These are phyloP conservation scores for Venustaconcha ellipsiformis DNA, from an alignment of 1,140 invertebrate species.

Conservation along the genomic window DNA sequence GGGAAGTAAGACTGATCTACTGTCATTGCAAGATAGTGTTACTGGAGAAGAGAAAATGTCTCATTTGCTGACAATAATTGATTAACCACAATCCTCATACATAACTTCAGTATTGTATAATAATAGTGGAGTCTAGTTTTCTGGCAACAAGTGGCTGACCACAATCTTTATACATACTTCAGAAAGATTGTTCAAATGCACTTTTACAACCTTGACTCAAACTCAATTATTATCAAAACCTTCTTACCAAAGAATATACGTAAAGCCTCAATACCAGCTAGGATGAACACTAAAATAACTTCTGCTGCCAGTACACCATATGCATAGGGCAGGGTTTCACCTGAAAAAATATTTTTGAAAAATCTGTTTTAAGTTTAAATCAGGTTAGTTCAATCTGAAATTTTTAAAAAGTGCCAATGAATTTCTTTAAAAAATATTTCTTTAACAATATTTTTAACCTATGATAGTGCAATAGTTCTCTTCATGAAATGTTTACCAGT, in stretches of 20 bases:
- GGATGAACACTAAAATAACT: constrained; percentile 80
- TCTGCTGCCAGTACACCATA: constrained; percentile 80
- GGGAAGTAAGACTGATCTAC: no score
- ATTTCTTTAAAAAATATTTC: neutral
- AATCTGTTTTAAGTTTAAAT: neutral
- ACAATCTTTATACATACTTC: neutral
- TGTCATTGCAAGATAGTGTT: no score
- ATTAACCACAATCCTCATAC: neutral
- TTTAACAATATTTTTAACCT: neutral
- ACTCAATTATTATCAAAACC: neutral
- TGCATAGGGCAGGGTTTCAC: constrained; percentile 77
- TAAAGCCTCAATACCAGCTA: constrained; percentile 82
- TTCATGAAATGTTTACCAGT: neutral
- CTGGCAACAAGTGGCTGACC: neutral
- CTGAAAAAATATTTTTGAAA: constrained; percentile 38
- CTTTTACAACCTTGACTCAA: neutral
- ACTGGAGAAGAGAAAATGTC: no score
- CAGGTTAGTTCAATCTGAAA: neutral
- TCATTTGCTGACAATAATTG: no score
- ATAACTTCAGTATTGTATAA: neutral
- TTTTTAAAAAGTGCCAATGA: neutral
- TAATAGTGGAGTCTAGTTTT: no score
- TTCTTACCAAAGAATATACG: constrained; percentile 71
- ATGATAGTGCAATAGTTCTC: no score
- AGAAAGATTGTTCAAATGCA: neutral